Evolutionary conservation across 2,888 invertebrate species (phyloP), one percentile per base, ranked within the genome.

Genomic region (Drosophila seclusa): DNA sequence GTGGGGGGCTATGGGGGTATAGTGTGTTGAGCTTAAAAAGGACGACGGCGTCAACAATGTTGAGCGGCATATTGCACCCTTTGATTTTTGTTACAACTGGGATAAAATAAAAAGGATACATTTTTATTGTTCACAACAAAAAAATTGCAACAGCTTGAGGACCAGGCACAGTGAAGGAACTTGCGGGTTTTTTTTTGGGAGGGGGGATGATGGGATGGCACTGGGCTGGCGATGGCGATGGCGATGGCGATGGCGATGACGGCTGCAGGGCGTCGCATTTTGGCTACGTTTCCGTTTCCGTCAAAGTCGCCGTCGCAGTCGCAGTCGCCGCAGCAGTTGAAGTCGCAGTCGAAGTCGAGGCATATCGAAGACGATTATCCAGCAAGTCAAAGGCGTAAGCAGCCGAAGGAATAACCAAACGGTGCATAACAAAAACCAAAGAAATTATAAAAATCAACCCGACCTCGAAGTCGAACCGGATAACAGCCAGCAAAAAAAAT

Each of bases 241-340:
- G 52, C 40, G 32, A 31, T 49, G 58, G 32, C 60, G 49, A 29
- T 59, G 57, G 38, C 68, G 68, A 59, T 66, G 80, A 68, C 70
- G 73, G 83, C 79, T 81, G 79, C 76, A 83, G 80, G 80, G 83
- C 83, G 86, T 87, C 88, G 88, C 85, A 83, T 85, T 87, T 85
- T 81, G 82, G 83, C 85, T 87, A 84, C 83, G 87, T 87, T 85
- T 85, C 85, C 85, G 85, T 85, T 85, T 85, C 85, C 88, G 85
- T 83, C 87, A 68, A 85, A 76, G 71, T 76, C 63, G 48, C 53
- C 66, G 76, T 64, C 66, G 53, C 63, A 65, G 67, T 54, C 63
- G 61, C 55, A 58, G 76, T 65, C 62, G 34, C 6, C 7, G 52
- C 31, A 5, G 34, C 11, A 21, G 32, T 52, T 11, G 36, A 18